phyloP scores from a whole-genome alignment of 2,113 vertebrate species.

The Spermophilus dauricus region DNA sequence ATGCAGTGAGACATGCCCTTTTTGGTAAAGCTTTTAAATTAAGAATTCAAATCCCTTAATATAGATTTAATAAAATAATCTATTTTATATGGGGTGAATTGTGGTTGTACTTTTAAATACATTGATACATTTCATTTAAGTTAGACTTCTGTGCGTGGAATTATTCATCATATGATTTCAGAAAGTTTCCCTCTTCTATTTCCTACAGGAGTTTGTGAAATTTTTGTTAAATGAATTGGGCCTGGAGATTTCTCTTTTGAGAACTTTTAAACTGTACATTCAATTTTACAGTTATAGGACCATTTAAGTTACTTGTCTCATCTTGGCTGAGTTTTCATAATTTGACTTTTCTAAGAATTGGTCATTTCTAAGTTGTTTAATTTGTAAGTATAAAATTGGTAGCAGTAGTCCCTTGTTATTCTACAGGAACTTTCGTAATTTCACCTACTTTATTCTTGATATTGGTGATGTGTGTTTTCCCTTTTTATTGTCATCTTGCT shows the following conservation, averaged over 20 bases:
- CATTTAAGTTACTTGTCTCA: neutral
- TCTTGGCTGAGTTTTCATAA: neutral
- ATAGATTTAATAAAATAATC: neutral
- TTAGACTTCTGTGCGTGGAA: neutral
- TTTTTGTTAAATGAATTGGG: neutral
- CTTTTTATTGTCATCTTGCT: neutral
- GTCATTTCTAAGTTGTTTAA: neutral
- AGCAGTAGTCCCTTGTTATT: neutral
- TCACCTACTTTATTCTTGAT: neutral
- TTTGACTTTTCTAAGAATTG: neutral
- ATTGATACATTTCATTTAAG: neutral
- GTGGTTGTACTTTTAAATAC: neutral
- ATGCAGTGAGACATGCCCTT: neutral
- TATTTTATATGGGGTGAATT: neutral
- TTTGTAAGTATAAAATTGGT: neutral
- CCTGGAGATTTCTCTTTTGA: neutral
- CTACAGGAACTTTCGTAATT: neutral
- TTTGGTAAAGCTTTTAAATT: neutral
- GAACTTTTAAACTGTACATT: neutral
- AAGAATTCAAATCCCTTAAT: neutral
- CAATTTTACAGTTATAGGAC: neutral
- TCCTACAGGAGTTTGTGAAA: neutral
- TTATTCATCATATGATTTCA: neutral
- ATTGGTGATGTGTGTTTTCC: neutral
- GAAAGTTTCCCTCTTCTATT: neutral